phyloP scores from a whole-genome alignment of 2,113 vertebrate genomes.

The Sebastes schlegelii region DNA sequence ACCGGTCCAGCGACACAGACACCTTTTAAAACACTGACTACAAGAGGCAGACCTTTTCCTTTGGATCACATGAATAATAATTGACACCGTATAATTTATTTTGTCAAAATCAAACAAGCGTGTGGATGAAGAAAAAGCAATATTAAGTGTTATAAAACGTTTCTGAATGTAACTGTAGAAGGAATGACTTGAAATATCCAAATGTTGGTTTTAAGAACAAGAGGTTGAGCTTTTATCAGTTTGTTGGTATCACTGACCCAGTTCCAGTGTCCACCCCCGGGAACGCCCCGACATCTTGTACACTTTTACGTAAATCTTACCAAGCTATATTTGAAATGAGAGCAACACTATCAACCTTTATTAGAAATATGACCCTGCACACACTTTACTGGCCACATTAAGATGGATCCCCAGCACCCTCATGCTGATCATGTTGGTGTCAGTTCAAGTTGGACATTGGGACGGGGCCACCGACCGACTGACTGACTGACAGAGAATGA shows the following conservation, averaged over 20 bases:
- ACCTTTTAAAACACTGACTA: constrained; percentile 21
- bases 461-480: constrained; percentile 7
- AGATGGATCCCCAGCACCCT: neutral
- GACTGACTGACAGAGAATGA: constrained; percentile 18
- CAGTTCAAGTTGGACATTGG: neutral
- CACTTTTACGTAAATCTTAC: neutral
- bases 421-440: neutral
- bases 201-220: constrained; percentile 57
- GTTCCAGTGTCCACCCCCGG: constrained; percentile 6
- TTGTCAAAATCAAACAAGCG: constrained; percentile 12
- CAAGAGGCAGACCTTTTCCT: neutral
- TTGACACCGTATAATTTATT: neutral
- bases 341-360: neutral
- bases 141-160: constrained; percentile 15
- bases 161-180: constrained; percentile 50
- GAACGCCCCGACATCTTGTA: neutral
- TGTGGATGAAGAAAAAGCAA: constrained; percentile 27
- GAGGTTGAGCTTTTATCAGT: constrained; percentile 12
- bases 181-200: constrained; percentile 40
- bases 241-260: constrained; percentile 29
- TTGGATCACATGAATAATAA: neutral
- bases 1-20: neutral
- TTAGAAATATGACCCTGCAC: neutral
- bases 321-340: neutral
- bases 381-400: neutral